A percentile compares a stretch with the other conserved stretches of the same genome.
Evolutionary conservation across 2,113 vertebrate species (phyloP).

Genomic region (Eulacestoma nigropectus): DNA sequence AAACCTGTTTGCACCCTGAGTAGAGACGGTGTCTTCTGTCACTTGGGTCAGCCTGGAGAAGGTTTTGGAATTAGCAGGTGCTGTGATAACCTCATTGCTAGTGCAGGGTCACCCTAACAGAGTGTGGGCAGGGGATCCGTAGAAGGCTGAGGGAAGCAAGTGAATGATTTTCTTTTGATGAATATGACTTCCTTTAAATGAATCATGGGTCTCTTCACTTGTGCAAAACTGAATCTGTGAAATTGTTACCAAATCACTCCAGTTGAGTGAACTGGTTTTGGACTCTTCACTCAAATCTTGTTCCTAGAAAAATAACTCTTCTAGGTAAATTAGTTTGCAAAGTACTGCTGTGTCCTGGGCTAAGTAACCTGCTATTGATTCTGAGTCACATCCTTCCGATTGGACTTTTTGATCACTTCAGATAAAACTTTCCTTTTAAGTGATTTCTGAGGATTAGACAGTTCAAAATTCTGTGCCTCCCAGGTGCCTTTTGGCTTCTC

Average conservation of each 20-base stretch:
- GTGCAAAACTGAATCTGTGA: neutral
- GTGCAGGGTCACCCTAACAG: neutral
- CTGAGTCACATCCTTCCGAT: neutral
- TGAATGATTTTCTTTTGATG: neutral
- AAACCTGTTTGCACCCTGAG: neutral
- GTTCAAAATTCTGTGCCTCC: conserved; percentile 3
- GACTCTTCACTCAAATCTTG: neutral
- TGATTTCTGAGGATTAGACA: neutral
- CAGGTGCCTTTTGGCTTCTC: conserved; percentile 17
- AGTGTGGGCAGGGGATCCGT: fast-evolving
- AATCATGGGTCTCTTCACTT: neutral
- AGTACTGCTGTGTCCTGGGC: neutral
- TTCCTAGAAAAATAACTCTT: neutral
- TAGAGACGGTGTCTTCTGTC: neutral
- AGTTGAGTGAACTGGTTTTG: neutral
- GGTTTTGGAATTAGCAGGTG: too few species aligned
- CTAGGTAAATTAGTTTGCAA: neutral
- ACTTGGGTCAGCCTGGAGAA: neutral
- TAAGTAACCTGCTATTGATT: neutral
- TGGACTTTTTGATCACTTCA: neutral
- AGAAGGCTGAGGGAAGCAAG: neutral
- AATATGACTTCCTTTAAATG: neutral
- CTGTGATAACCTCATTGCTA: neutral
- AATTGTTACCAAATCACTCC: neutral
- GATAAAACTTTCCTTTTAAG: neutral